Percentiles rank a stretch among this genome's conserved stretches.
Conservation (phyloP, 2,113 vertebrate species). For the Chlamydotis undulata region DNA sequence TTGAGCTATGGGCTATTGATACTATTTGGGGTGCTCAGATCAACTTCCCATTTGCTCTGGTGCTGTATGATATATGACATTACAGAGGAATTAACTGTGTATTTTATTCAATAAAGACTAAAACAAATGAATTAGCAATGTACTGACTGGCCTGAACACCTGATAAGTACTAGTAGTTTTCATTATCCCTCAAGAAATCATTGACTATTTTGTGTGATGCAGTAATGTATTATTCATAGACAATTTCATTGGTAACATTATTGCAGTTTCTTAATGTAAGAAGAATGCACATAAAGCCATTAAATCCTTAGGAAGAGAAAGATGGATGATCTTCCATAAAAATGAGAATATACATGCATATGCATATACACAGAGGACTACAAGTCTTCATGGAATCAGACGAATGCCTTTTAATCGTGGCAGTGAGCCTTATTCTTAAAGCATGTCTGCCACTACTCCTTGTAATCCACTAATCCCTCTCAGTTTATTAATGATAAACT, state of each 20-base stretch:
- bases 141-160: not conserved
- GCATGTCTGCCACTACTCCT: not conserved
- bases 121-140: slow-evolving; percentile 25
- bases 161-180: not conserved
- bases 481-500: not conserved
- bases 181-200: slow-evolving; percentile 39
- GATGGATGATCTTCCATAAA: not conserved
- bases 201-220: not conserved
- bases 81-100: not conserved
- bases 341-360: not conserved
- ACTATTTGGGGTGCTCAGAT: not conserved
- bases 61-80: not conserved
- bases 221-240: slow-evolving; percentile 61
- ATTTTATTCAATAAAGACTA: slow-evolving; percentile 42
- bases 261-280: not conserved
- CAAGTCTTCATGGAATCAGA: not conserved
- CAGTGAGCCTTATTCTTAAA: not conserved
- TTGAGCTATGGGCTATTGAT: not conserved
- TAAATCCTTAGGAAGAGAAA: slow-evolving; percentile 13
- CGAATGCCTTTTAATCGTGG: not conserved
- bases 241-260: slow-evolving; percentile 20
- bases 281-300: not conserved
- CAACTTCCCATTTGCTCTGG: not conserved
- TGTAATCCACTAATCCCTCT: not conserved
- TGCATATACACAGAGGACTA: not conserved